Conservation (phyloP, 2,113 vertebrate genomes). For the Upupa epops region DNA sequence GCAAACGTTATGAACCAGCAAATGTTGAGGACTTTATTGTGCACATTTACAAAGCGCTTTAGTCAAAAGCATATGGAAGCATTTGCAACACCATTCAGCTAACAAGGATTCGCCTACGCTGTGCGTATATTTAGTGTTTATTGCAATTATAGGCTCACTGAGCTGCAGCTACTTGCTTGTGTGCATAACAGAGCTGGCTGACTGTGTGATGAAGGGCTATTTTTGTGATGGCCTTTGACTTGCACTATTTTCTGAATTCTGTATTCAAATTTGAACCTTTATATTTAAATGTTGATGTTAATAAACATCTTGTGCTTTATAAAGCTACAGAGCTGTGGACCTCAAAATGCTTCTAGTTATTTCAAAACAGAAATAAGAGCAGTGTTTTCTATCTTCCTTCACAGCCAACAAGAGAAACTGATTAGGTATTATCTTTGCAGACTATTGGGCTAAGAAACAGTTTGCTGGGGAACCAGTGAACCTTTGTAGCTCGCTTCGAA, state of each 20-base stretch:
- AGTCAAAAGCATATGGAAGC: constrained; percentile 8
- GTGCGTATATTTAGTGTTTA: not conserved
- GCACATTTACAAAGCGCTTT: not conserved
- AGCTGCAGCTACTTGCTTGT: not conserved
- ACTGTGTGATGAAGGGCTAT: not conserved
- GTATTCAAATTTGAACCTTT: not conserved
- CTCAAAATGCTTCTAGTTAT: not conserved
- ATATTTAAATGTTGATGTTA: not conserved
- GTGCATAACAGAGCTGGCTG: not conserved
- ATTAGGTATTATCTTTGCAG: not conserved
- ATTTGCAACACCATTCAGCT: constrained; percentile 17
- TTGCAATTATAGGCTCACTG: not conserved
- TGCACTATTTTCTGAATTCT: not conserved
- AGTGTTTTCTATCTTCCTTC: not conserved
- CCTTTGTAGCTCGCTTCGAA: not conserved
- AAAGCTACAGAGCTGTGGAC: not conserved
- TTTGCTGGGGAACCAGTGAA: not conserved
- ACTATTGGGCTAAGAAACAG: not conserved
- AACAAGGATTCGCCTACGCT: not conserved
- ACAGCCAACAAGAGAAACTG: not conserved
- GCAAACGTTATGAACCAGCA: not conserved
- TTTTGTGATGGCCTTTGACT: not conserved
- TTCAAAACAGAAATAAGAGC: not conserved
- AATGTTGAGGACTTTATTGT: not conserved
- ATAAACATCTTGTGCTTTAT: not conserved